phyloP scores from a whole-genome alignment of 1,140 invertebrate genomes.

The Sipha flava region DNA sequence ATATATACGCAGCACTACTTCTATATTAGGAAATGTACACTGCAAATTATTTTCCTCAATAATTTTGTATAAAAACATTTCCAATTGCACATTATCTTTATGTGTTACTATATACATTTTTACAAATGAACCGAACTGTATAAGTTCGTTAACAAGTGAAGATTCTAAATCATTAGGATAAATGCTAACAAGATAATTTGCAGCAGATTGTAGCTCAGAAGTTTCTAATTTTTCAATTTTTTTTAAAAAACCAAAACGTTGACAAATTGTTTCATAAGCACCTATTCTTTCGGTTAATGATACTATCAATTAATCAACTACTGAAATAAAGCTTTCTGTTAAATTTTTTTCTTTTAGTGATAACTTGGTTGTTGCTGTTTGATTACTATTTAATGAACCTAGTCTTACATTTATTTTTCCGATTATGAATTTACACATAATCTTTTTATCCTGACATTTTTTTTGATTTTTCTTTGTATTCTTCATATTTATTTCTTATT shows the following conservation, averaged over 20 bases:
- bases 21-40: background rate
- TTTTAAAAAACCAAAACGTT: background rate
- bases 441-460: background rate
- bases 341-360: background rate
- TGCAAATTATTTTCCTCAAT: background rate
- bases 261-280: background rate
- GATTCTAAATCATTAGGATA: no score
- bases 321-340: background rate
- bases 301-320: background rate
- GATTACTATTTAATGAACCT: background rate
- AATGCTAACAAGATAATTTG: no score
- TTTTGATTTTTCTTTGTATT: background rate
- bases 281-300: background rate
- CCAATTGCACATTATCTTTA: background rate
- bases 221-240: no score
- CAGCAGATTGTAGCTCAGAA: no score
- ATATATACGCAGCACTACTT: background rate
- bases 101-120: no score
- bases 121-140: no score
- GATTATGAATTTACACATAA: background rate
- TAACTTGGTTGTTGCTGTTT: background rate
- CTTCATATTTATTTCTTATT: background rate
- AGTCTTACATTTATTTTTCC: background rate
- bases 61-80: background rate
- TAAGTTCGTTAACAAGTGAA: no score